A percentile compares a stretch with the other conserved stretches of the same genome.
Evolutionary conservation across 2,113 vertebrate genomes (phyloP).

Genomic region (Microtus montanus): DNA sequence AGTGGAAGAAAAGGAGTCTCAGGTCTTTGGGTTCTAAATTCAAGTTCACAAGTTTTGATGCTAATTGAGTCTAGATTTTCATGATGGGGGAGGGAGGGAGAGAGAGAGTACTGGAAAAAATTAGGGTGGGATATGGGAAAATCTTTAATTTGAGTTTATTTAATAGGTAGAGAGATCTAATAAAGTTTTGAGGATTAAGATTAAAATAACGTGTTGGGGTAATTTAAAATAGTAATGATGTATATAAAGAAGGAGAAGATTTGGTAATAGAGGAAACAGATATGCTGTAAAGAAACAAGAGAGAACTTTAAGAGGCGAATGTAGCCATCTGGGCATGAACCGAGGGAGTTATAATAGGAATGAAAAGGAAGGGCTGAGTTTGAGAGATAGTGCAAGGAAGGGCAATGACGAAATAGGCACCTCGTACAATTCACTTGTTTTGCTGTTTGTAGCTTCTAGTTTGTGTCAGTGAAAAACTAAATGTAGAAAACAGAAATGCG

Average conservation of each 20-base stretch:
- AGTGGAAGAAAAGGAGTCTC: neutral
- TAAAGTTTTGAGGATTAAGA: neutral
- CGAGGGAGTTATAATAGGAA: neutral
- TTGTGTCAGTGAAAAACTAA: neutral
- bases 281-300: neutral
- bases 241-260: neutral
- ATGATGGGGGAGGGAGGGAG: neutral
- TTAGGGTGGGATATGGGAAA: neutral
- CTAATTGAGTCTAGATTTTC: neutral
- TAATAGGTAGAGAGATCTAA: neutral
- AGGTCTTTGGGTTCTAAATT: neutral
- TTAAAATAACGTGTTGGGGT: neutral
- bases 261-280: neutral
- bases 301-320: neutral
- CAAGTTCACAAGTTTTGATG: constrained; percentile 4
- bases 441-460: neutral
- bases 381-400: neutral
- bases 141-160: neutral
- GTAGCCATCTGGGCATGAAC: neutral
- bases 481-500: neutral
- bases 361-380: constrained; percentile 10
- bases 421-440: neutral
- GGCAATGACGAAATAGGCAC: neutral
- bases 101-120: neutral
- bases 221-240: neutral